phyloP scores from a whole-genome alignment of 2,888 invertebrate genomes.

The Drosophila neutralis region DNA sequence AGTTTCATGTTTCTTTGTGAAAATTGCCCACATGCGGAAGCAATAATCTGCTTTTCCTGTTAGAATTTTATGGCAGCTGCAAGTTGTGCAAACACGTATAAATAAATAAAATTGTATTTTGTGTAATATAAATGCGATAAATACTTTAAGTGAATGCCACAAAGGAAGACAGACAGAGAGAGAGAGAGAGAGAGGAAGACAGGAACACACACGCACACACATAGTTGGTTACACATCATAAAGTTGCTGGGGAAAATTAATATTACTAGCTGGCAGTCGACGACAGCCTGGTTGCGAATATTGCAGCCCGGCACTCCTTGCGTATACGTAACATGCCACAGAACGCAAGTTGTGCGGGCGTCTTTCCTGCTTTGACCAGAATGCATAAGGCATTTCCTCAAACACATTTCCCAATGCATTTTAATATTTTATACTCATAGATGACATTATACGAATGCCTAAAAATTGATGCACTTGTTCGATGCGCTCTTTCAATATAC shows the following conservation, averaged over 20 bases:
- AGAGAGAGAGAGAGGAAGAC: neutral
- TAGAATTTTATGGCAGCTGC: slow-evolving; percentile 48
- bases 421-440: slow-evolving; percentile 28
- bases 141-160: slow-evolving; percentile 39
- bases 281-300: slow-evolving; percentile 17
- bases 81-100: slow-evolving; percentile 46
- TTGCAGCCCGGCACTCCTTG: slow-evolving; percentile 29
- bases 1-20: slow-evolving; percentile 31
- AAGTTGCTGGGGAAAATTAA: slow-evolving; percentile 62
- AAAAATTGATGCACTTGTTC: slow-evolving; percentile 15
- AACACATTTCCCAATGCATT: slow-evolving; percentile 48
- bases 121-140: slow-evolving; percentile 52
- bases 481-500: slow-evolving; percentile 10
- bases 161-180: neutral
- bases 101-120: slow-evolving; percentile 46
- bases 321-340: slow-evolving; percentile 66
- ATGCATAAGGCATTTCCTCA: slow-evolving; percentile 53
- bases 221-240: slow-evolving; percentile 66
- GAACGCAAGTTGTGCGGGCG: slow-evolving; percentile 37
- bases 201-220: neutral
- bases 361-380: slow-evolving; percentile 30
- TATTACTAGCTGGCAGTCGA: slow-evolving; percentile 64
- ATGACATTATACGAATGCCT: slow-evolving; percentile 13
- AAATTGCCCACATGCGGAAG: slow-evolving; percentile 59
- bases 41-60: slow-evolving; percentile 71